Evolutionary conservation across 2,888 invertebrate genomes (phyloP).

Genomic region (Hyposoter didymator): DNA sequence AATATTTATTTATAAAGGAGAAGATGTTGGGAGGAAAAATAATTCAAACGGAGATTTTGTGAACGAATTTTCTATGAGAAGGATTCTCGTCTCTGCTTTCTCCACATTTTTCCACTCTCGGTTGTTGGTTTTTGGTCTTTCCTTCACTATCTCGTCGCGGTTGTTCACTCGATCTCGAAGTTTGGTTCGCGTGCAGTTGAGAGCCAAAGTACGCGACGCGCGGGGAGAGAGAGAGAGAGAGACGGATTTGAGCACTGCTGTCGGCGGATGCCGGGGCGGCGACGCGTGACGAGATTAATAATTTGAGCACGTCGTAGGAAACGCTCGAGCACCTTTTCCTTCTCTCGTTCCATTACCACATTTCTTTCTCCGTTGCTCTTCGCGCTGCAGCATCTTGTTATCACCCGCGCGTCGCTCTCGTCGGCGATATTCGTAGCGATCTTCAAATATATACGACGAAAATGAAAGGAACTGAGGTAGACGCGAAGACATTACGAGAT

Average conservation of each 20-base stretch:
- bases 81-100: not conserved
- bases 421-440: not conserved
- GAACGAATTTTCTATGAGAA: not conserved
- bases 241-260: constrained; percentile 61
- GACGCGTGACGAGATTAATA: constrained; percentile 78
- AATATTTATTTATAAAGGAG: not conserved
- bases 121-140: not conserved
- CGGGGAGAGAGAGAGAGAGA: constrained; percentile 4
- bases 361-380: constrained; percentile 17
- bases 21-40: not conserved
- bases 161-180: constrained; percentile 3
- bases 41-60: not conserved
- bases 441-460: constrained; percentile 13
- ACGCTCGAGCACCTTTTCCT: constrained; percentile 67
- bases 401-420: constrained; percentile 2
- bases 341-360: constrained; percentile 53
- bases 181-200: not conserved
- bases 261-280: constrained; percentile 74
- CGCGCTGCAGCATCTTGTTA: not conserved
- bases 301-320: constrained; percentile 73
- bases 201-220: constrained; percentile 7
- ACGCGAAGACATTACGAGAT: constrained; percentile 56
- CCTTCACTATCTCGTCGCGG: constrained; percentile 32
- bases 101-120: not conserved
- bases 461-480: constrained; percentile 45